Base-by-base conservation (phyloP, 2,888 invertebrate genomes). In the Hipparchia semele region DNA sequence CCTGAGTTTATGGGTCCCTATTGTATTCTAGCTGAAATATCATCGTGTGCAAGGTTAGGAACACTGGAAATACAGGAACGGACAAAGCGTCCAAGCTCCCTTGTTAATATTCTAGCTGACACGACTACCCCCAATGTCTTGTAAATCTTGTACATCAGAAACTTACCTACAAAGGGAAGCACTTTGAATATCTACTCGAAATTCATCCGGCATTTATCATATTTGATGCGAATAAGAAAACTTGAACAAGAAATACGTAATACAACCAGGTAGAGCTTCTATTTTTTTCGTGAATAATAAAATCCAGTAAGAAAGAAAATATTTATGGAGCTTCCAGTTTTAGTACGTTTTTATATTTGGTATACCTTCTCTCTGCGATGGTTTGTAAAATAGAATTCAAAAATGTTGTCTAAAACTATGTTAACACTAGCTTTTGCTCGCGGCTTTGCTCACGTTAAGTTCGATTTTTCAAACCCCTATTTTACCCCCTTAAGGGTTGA, bases 61-160 rank as follows among this genome's bases (percentile, higher is more conserved):
- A 12, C 33, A 39, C 46, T 46, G 13, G 56, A 53, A 53, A 69
- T 53, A 61, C 45, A 67, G 56, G 54, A 45, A 6, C 51, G 61
- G 53, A 61, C 53, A 53, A 61, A 69, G 61, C 61, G 75, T 73
- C 70, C 75, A 73, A 53, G 23, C 69, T 72, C 65, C 73, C 68
- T 75, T 71, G 68, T 75, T 75, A 75, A 73, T 75, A 75, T 73
- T 73, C 70, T 60, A 73, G 51, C 72, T 67, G 67, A 65, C 73
- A 59, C 75, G 59, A 70, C 60, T 60, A 61, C 39, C 69, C 68
- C 72, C 58, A 68, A 13, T 72, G 72, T 68, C 68, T 68, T 65
- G 68, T 69, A 59, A 68, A 72, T 68, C 72, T 72, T 59, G 68
- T 65, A 68, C 56, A 64, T 72, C 69, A 61, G 69, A 61, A 61